phyloP scores from a whole-genome alignment of 2,888 invertebrate genomes.

The Cheilosia soror region DNA sequence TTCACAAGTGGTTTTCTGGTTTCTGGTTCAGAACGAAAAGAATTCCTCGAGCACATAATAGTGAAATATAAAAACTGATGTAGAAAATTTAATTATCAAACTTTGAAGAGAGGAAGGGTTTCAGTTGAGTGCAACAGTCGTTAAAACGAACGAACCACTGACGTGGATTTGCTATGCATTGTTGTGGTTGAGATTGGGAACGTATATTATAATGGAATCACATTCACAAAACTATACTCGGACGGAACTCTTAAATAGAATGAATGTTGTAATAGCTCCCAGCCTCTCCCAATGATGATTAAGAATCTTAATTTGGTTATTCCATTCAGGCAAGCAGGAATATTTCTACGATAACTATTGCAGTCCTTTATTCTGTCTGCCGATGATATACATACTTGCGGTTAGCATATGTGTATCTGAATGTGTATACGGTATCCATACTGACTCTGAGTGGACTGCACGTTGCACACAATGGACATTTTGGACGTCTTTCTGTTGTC shows the following conservation, averaged over 20 bases:
- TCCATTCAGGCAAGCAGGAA: not conserved
- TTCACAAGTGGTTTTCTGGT: conserved; percentile 39
- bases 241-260: conserved; percentile 2
- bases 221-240: not conserved
- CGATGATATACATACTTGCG: conserved; percentile 35
- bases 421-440: conserved; percentile 10
- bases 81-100: conserved; percentile 50
- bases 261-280: not conserved
- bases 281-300: not conserved
- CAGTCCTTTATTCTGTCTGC: conserved; percentile 2
- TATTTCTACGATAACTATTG: not conserved
- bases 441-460: not conserved
- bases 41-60: conserved; percentile 23
- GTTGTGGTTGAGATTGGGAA: not conserved
- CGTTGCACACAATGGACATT: conserved; percentile 16
- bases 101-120: conserved; percentile 29
- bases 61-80: conserved; percentile 23
- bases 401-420: conserved; percentile 24
- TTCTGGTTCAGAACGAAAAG: conserved; percentile 36
- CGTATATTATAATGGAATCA: not conserved
- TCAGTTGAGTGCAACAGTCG: conserved; percentile 6
- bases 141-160: conserved; percentile 3
- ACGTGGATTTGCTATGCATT: not conserved
- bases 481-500: not conserved
- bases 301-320: not conserved